Percentiles rank a stretch among this genome's conserved stretches.
These are phyloP conservation scores for Muricea muricata DNA, from an alignment of 92 coral and sea anemone genomes.

Conservation along the genomic window DNA sequence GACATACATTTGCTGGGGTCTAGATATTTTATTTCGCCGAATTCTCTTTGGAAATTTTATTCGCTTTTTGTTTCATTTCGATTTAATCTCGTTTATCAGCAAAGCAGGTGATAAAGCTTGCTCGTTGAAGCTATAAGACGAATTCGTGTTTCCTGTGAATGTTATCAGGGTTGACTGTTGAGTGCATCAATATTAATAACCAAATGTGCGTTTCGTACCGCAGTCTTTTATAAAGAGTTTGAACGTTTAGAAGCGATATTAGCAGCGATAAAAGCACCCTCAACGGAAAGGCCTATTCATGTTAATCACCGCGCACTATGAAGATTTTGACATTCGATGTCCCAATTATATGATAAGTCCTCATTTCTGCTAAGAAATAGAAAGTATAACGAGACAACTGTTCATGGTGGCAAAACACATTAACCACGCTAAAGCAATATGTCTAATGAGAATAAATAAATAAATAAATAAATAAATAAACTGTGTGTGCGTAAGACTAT, in stretches of 20 bases:
- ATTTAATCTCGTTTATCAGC: slow-evolving; percentile 28
- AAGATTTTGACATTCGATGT: slow-evolving; percentile 24
- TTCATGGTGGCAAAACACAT: background rate
- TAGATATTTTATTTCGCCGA: background rate
- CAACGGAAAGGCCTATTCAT: background rate
- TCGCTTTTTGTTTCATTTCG: slow-evolving; percentile 9
- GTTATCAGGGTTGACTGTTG: slow-evolving; percentile 25
- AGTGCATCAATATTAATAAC: slow-evolving; percentile 52
- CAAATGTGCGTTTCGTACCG: slow-evolving; percentile 3
- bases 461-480: slow-evolving; percentile 14
- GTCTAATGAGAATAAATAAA: slow-evolving; percentile 30
- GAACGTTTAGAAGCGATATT: slow-evolving; percentile 44
- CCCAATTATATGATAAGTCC: slow-evolving; percentile 24
- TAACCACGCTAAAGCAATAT: background rate
- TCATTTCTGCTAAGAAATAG: background rate
- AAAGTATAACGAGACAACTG: background rate
- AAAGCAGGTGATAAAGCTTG: slow-evolving; percentile 39
- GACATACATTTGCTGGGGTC: background rate
- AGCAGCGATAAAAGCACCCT: slow-evolving; percentile 41
- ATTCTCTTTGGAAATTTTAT: slow-evolving; percentile 31
- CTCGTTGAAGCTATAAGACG: slow-evolving; percentile 5
- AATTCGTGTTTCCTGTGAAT: slow-evolving; percentile 37
- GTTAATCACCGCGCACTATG: slow-evolving; percentile 4
- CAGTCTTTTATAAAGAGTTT: slow-evolving; percentile 28
- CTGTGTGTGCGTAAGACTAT: background rate